These are phyloP conservation scores for Pyrrhia umbra DNA, from an alignment of 2,888 invertebrate species.

Conservation along the genomic window DNA sequence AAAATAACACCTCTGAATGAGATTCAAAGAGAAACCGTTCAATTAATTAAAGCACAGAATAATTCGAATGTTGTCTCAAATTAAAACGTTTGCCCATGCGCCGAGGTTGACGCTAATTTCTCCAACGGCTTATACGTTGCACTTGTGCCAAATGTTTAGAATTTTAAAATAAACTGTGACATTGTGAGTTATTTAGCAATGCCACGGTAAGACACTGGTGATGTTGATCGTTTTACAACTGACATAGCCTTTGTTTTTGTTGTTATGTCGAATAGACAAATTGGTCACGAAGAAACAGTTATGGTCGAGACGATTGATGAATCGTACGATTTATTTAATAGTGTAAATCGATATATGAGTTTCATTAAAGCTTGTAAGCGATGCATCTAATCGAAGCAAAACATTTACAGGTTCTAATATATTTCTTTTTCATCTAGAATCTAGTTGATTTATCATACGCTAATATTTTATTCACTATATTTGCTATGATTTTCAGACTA, in stretches of 20 bases:
- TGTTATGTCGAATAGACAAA: background rate
- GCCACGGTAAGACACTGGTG: conserved; percentile 25
- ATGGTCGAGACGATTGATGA: conserved; percentile 4
- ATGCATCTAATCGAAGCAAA: background rate
- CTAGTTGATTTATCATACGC: background rate
- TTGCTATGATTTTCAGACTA: too few species aligned
- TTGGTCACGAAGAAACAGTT: background rate
- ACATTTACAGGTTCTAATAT: background rate
- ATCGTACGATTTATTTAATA: conserved; percentile 7
- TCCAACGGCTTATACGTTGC: conserved; percentile 44
- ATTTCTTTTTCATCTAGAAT: background rate
- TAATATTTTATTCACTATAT: background rate
- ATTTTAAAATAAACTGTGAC: conserved; percentile 67
- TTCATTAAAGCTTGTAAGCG: conserved; percentile 3
- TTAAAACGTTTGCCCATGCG: conserved; percentile 31
- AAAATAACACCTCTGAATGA: conserved; percentile 7
- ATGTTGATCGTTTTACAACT: conserved; percentile 35
- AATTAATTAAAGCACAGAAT: conserved; percentile 48
- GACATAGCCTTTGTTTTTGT: conserved; percentile 44
- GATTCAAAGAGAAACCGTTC: conserved; percentile 1
- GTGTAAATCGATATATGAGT: conserved; percentile 13
- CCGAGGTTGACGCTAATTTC: conserved; percentile 51
- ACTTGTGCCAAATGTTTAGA: conserved; percentile 65
- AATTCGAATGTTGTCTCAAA: conserved; percentile 41
- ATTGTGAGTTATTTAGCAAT: conserved; percentile 64